Percentiles rank a stretch among this genome's conserved stretches.
These are phyloP conservation scores for Mormyrus lacerda DNA, from an alignment of 2,113 vertebrate genomes.

Conservation along the genomic window DNA sequence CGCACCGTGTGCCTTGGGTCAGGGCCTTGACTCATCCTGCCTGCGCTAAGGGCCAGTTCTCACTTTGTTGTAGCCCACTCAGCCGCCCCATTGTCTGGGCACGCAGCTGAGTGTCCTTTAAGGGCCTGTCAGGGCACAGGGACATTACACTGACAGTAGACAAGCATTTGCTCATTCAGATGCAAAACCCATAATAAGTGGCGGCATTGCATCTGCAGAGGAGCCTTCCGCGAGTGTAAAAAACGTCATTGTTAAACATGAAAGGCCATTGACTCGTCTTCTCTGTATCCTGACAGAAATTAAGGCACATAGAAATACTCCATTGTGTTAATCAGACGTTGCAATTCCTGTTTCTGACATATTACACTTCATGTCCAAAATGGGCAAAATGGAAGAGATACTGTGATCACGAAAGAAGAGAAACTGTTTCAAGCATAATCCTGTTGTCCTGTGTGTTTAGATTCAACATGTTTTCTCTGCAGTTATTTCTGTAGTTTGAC, in stretches of 20 bases:
- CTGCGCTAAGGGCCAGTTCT: slow-evolving; percentile 28
- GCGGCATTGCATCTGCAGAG: background rate
- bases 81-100: slow-evolving; percentile 19
- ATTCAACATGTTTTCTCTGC: background rate
- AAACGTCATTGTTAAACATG: background rate
- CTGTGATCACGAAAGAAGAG: background rate
- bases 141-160: slow-evolving; percentile 26
- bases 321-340: background rate
- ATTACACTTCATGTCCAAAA: background rate
- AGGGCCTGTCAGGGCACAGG: background rate
- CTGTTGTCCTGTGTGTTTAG: background rate
- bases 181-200: slow-evolving; percentile 27
- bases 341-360: background rate
- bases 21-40: background rate
- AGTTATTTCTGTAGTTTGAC: background rate
- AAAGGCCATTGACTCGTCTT: background rate
- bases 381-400: background rate
- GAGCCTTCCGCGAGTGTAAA: background rate
- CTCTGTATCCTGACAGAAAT: background rate
- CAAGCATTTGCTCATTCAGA: slow-evolving; percentile 29
- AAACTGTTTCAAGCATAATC: background rate
- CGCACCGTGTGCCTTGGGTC: background rate
- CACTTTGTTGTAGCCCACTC: slow-evolving; percentile 21
- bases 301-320: background rate
- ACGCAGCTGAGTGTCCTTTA: slow-evolving; percentile 6